Evolutionary conservation across 2,888 invertebrate species (phyloP).

Genomic region (Merodon equestris): DNA sequence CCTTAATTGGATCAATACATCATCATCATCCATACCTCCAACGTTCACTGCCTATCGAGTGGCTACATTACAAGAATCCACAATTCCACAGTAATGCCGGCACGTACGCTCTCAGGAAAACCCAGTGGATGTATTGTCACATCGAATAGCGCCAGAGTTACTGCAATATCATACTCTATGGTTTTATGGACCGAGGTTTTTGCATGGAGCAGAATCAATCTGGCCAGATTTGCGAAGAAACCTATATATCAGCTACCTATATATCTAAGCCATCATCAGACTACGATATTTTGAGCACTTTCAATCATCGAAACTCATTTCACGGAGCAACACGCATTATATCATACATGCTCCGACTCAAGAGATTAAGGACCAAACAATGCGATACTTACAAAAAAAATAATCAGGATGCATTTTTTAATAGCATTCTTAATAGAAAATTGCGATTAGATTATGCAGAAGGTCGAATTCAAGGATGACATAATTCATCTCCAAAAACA

Average conservation of each 20-base stretch:
- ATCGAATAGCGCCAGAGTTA: conserved; percentile 8
- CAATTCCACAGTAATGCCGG: not conserved
- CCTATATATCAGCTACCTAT: no score
- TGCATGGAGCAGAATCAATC: conserved; percentile 18
- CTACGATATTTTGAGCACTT: no score
- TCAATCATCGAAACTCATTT: no score
- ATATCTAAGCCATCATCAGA: no score
- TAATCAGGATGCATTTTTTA: no score
- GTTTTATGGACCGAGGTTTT: conserved; percentile 20
- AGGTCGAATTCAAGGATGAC: not conserved
- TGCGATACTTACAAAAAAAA: no score
- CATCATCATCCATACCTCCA: not conserved
- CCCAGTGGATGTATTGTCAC: not conserved
- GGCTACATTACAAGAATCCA: not conserved
- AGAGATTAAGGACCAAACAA: not conserved
- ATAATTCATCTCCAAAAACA: conserved; percentile 17
- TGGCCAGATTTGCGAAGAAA: conserved; percentile 10
- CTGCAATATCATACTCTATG: conserved; percentile 8
- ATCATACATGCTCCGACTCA: not conserved
- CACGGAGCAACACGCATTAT: not conserved
- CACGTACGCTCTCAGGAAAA: not conserved
- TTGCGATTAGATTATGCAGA: no score
- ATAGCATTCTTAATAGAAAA: no score
- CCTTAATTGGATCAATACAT: not conserved
- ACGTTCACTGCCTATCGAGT: not conserved